These are phyloP conservation scores for Sminthopsis crassicaudata DNA, from an alignment of 2,113 vertebrate species.

Conservation along the genomic window DNA sequence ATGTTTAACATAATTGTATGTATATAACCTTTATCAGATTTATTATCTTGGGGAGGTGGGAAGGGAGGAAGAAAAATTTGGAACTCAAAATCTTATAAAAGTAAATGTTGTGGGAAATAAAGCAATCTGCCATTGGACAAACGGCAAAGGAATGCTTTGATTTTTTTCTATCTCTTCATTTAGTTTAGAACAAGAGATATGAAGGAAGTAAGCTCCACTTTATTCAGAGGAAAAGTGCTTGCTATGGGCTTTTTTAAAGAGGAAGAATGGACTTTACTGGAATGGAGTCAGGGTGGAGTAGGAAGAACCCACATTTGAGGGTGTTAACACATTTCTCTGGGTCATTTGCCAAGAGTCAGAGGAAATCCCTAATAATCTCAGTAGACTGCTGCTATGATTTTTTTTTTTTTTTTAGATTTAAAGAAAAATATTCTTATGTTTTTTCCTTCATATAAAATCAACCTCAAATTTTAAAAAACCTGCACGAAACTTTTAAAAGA, in stretches of 20 bases:
- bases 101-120: no score
- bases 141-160: background rate
- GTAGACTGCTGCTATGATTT: background rate
- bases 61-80: no score
- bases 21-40: no score
- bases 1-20: no score
- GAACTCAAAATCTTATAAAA: no score
- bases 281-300: conserved; percentile 72
- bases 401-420: conserved; percentile 43
- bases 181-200: conserved; percentile 24
- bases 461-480: background rate
- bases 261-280: conserved; percentile 58
- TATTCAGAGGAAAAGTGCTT: conserved; percentile 27
- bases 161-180: conserved; percentile 25
- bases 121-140: conserved; percentile 35
- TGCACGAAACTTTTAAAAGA: conserved; percentile 30
- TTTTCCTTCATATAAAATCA: conserved; percentile 8
- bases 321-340: conserved; percentile 65
- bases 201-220: conserved; percentile 25
- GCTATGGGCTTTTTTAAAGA: conserved; percentile 17
- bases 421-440: background rate
- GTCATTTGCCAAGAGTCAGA: conserved; percentile 62
- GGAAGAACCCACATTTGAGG: conserved; percentile 57
- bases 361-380: conserved; percentile 72
- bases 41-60: no score